Evolutionary conservation across 2,888 invertebrate genomes (phyloP), one percentile per base, ranked within the genome.

Genomic region (Furcula furcula): DNA sequence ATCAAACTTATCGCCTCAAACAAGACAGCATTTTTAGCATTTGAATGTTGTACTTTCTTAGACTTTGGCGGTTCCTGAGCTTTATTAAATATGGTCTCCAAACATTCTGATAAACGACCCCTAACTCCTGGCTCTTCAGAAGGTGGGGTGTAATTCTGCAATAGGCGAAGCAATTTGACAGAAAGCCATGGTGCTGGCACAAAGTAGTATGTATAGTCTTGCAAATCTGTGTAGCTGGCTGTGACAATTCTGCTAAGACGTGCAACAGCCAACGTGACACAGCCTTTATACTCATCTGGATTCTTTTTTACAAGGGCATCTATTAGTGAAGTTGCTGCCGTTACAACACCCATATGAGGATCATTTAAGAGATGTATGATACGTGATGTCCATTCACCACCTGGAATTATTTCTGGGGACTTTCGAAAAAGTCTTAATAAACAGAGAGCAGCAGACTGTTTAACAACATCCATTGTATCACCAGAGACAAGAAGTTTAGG

Each of bases 151-250:
- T 99, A 99, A 79, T 99, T 99, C 85, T 99, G 99, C 51, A 99
- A 90, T 43, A 99, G 91, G 60, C 99, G 92, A 46, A 99, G 89
- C 37, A 99, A 89, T 86, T 99, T 99, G 10, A 99, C 98, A 39
- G 98, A 99, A 19, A 99, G 92, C 99, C 99, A 99, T 9, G 99
- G 99, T n/a, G 99, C 99, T 55, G 99, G 99, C 45, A 99, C 99
- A 91, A 99, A 99, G 80, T 99, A 99, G 83, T 99, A 99, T 2
- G 99, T 99, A 78, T 99, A 99, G 88, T 99, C 99, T 90, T 99
- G 99, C 51, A 99, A 92, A 89, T 99, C 99, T 55, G 98, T 99
- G 74, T 99, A 99, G 70, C 98, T 98, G 29, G 99, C 97, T 34
- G 99, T 99, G 4, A 99, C 98, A 90, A 99, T 99, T 73, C 98